Evolutionary conservation across 2,797 vertebrate genomes (phyloP).

Genomic region (Melanotaenia pygmaea): DNA sequence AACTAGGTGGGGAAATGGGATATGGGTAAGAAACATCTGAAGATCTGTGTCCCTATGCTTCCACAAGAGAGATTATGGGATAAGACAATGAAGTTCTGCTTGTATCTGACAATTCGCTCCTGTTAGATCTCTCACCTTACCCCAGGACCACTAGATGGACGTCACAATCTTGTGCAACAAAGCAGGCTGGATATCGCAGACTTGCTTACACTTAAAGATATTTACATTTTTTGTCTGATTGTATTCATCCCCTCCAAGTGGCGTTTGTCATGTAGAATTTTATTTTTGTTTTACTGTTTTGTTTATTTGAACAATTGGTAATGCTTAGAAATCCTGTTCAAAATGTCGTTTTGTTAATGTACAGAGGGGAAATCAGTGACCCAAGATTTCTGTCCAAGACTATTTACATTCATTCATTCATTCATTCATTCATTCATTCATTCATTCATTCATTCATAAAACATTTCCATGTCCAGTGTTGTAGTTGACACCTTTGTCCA

Average conservation of each 20-base stretch:
- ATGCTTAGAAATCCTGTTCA: neutral
- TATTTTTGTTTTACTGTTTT: neutral
- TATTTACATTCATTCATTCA: neutral
- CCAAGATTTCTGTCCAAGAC: neutral
- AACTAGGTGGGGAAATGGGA: no score
- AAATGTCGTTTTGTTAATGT: neutral
- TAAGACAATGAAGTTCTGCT: neutral
- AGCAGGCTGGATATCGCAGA: constrained; percentile 2
- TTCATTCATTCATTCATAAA: neutral
- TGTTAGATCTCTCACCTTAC: neutral
- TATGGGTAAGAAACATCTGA: no score
- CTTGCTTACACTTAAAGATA: neutral
- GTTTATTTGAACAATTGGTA: neutral
- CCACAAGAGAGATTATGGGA: neutral
- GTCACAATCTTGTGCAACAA: constrained; percentile 1
- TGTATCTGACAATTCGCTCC: neutral
- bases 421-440: no score
- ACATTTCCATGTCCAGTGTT: neutral
- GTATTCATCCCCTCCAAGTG: neutral
- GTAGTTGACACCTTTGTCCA: constrained; percentile 9
- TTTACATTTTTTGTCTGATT: neutral
- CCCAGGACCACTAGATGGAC: neutral
- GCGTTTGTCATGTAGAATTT: neutral
- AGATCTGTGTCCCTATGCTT: neutral
- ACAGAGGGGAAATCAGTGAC: neutral